Conservation (phyloP, 2,888 invertebrate species). For the Athalia rosae region DNA sequence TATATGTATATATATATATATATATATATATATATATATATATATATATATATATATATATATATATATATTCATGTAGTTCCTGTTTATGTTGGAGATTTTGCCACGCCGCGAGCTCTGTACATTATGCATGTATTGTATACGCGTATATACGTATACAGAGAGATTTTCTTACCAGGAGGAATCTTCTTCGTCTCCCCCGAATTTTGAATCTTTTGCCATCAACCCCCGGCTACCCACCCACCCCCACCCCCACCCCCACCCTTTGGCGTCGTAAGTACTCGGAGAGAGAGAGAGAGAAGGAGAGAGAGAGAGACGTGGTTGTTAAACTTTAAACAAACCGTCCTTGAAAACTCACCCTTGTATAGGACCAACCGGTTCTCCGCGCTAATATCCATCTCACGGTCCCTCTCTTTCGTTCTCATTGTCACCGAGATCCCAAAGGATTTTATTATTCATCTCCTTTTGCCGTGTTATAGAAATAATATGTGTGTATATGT, state of each 20-base stretch:
- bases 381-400: background rate
- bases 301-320: background rate
- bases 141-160: too few species aligned
- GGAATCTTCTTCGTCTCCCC: too few species aligned
- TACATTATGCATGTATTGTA: background rate
- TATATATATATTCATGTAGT: too few species aligned
- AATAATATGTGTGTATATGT: too few species aligned
- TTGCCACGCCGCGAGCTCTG: conserved; percentile 41
- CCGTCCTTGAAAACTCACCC: conserved; percentile 31
- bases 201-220: too few species aligned
- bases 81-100: too few species aligned
- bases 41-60: background rate
- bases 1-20: background rate
- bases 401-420: background rate
- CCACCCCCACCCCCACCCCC: too few species aligned
- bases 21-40: background rate
- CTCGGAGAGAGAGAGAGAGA: background rate
- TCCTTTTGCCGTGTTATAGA: background rate
- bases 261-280: background rate
- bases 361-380: too few species aligned
- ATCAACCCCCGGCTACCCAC: background rate
- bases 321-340: conserved; percentile 68
- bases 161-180: too few species aligned
- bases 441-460: background rate
- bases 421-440: conserved; percentile 1